Evolutionary conservation across 2,888 invertebrate genomes (phyloP).

Genomic region (Mesorhabditis spiculigera): DNA sequence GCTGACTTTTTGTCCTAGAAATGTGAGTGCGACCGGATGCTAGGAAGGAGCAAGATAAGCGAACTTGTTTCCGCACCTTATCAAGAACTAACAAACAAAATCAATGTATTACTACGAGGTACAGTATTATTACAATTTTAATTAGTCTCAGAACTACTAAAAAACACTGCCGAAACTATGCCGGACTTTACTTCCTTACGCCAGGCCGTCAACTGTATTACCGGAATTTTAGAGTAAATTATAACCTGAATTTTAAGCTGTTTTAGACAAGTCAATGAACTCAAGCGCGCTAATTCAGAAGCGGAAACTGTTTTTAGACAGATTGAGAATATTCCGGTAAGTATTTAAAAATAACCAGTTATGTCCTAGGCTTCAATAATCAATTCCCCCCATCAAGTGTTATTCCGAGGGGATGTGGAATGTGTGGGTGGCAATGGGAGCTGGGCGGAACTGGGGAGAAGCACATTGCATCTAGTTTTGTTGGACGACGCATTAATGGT

Average conservation of each 20-base stretch:
- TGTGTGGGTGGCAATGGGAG: not conserved
- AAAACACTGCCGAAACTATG: not conserved
- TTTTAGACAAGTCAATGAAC: not conserved
- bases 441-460: not conserved
- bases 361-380: not conserved
- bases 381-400: not conserved
- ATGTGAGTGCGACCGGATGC: not conserved
- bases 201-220: not conserved
- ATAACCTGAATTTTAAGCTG: not conserved
- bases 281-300: not conserved
- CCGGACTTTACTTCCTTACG: not conserved
- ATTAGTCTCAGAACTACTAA: not conserved
- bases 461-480: not conserved
- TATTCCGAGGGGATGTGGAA: not conserved
- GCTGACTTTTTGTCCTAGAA: not conserved
- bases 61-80: not conserved
- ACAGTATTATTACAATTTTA: not conserved
- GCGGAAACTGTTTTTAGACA: not conserved
- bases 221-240: constrained; percentile 1
- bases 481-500: constrained; percentile 1
- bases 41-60: not conserved
- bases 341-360: not conserved
- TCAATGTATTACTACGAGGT: not conserved
- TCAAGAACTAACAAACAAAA: not conserved
- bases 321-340: constrained; percentile 6